Percentiles rank a stretch among this genome's conserved stretches.
phyloP scores from a whole-genome alignment of 2,888 invertebrate genomes.

The Agonum fuliginosum region DNA sequence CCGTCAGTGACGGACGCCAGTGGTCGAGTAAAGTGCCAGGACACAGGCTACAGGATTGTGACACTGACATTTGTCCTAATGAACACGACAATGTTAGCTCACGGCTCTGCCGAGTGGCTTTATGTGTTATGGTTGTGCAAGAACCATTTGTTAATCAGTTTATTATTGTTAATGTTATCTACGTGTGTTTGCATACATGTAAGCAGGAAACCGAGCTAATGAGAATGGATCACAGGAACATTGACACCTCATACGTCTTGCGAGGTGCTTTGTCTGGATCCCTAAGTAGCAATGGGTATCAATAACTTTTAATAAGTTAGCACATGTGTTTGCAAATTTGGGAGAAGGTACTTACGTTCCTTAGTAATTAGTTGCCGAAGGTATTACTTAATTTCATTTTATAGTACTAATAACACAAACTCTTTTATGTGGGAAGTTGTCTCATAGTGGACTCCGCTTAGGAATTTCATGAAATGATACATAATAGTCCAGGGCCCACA shows the following conservation, averaged over 20 bases:
- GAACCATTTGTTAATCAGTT: constrained; percentile 46
- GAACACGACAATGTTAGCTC: constrained; percentile 9
- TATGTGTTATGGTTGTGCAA: constrained; percentile 17
- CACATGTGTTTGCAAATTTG: no score
- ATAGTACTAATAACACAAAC: no score
- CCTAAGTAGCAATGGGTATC: no score
- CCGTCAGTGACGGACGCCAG: not conserved
- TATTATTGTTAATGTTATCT: constrained; percentile 29
- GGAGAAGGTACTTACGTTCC: no score
- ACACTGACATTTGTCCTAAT: constrained; percentile 46
- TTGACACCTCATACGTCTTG: constrained; percentile 24
- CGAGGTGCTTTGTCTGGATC: no score
- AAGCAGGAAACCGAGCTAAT: not conserved
- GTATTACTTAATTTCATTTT: no score
- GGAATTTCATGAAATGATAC: no score
- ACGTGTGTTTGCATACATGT: not conserved
- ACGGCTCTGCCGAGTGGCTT: constrained; percentile 2
- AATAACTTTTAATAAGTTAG: no score
- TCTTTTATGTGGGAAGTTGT: no score
- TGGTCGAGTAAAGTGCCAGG: not conserved
- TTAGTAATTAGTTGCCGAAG: no score
- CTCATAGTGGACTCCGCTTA: no score
- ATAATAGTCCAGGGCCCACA: no score
- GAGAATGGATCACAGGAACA: constrained; percentile 18
- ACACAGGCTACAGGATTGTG: not conserved